phyloP scores from a whole-genome alignment of 2,797 vertebrate genomes.

The Acanthis flammea region DNA sequence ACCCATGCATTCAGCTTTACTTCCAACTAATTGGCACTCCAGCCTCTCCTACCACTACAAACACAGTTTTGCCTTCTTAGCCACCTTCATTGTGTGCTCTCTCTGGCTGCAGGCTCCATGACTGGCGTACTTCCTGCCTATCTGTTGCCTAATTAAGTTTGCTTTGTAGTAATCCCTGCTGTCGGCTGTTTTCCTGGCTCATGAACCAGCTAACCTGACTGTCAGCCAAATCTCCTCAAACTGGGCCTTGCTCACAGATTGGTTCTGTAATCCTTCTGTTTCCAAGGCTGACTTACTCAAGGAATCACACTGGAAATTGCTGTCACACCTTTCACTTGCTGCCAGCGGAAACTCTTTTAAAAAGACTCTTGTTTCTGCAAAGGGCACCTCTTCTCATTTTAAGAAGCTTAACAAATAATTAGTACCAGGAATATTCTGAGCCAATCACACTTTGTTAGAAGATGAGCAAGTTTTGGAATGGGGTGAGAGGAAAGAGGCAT shows the following conservation, averaged over 20 bases:
- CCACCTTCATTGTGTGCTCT: background rate
- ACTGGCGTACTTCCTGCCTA: slow-evolving; percentile 58
- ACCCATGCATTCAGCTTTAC: background rate
- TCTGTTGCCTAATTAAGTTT: slow-evolving; percentile 60
- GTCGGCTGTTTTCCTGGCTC: slow-evolving; percentile 10
- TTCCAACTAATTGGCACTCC: background rate
- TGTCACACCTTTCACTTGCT: background rate
- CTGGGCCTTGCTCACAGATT: background rate
- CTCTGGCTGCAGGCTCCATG: slow-evolving; percentile 42
- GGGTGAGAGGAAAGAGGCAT: background rate
- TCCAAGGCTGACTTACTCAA: background rate
- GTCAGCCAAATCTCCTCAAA: background rate
- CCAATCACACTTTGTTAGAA: background rate
- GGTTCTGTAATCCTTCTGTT: background rate
- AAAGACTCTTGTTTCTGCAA: background rate
- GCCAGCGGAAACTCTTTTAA: background rate
- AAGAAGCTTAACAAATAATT: background rate
- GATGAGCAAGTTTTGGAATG: background rate
- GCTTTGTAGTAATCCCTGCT: slow-evolving; percentile 40
- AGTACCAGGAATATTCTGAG: background rate
- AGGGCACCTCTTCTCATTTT: background rate
- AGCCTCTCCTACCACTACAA: background rate
- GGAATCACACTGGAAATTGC: background rate
- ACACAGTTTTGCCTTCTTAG: background rate
- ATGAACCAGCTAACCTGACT: background rate